Evolutionary conservation across 2,888 invertebrate species (phyloP).

Genomic region (Conops quadrifasciatus): DNA sequence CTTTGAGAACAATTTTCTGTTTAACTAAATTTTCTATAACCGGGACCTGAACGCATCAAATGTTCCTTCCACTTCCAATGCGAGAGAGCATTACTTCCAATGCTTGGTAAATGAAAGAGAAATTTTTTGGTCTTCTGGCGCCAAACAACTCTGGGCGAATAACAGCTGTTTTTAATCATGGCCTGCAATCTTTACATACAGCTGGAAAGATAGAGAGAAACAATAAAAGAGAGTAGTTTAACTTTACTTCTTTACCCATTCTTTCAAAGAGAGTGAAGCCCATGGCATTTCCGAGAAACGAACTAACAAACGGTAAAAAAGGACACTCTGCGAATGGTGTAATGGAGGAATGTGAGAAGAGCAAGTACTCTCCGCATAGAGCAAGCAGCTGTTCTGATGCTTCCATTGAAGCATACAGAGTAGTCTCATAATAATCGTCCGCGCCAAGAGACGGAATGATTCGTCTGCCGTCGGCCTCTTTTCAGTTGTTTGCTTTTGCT

Average conservation of each 20-base stretch:
- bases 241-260: slow-evolving; percentile 29
- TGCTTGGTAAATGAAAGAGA: no score
- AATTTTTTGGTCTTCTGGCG: no score
- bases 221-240: background rate
- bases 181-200: no score
- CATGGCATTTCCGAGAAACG: no score
- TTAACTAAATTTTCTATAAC: slow-evolving; percentile 30
- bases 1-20: no score
- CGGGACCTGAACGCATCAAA: background rate
- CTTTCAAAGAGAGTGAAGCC: background rate
- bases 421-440: background rate
- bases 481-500: slow-evolving; percentile 42
- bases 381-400: no score
- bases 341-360: no score
- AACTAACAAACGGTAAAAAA: no score
- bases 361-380: no score
- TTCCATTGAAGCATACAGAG: no score
- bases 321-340: background rate
- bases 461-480: slow-evolving; percentile 48
- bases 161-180: no score
- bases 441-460: slow-evolving; percentile 29
- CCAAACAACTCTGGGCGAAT: no score
- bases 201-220: background rate
- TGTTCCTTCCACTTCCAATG: background rate
- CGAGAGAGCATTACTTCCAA: background rate